phyloP scores from a whole-genome alignment of 2,797 vertebrate genomes.

The Tapirus indicus region DNA sequence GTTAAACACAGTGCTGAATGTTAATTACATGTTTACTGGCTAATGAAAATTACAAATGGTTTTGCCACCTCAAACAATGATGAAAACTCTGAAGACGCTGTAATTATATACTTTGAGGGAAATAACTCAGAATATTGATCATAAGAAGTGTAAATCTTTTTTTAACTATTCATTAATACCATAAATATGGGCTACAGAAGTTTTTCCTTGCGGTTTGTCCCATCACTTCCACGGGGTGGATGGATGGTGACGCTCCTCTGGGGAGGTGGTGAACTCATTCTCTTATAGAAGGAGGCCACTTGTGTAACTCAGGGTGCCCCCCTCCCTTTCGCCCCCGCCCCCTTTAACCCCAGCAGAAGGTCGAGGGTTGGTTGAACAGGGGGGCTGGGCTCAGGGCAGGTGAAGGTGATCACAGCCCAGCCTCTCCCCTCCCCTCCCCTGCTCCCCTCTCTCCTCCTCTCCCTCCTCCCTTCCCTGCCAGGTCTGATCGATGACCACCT shows the following conservation, averaged over 20 bases:
- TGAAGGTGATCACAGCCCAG: slow-evolving; percentile 66
- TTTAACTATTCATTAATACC: slow-evolving; percentile 89
- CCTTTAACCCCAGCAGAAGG: slow-evolving; percentile 69
- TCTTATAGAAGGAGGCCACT: slow-evolving; percentile 80
- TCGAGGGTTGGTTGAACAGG: slow-evolving; percentile 68
- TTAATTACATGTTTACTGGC: slow-evolving; percentile 91
- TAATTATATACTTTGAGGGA: slow-evolving; percentile 88
- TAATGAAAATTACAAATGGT: slow-evolving; percentile 92
- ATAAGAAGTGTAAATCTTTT: slow-evolving; percentile 89
- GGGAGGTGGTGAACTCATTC: slow-evolving; percentile 83
- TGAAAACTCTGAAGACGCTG: slow-evolving; percentile 88
- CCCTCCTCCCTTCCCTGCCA: slow-evolving; percentile 22
- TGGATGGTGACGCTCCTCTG: slow-evolving; percentile 77
- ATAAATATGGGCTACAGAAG: slow-evolving; percentile 87
- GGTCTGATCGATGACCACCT: slow-evolving; percentile 65
- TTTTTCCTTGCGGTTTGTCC: slow-evolving; percentile 86
- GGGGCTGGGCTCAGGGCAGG: slow-evolving; percentile 60
- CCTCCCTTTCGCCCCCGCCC: slow-evolving; percentile 47
- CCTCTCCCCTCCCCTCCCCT: not conserved
- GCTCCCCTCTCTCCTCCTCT: not conserved
- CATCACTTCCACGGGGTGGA: slow-evolving; percentile 80
- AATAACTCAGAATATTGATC: slow-evolving; percentile 87
- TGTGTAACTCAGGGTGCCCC: slow-evolving; percentile 74
- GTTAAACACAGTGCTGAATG: slow-evolving; percentile 89
- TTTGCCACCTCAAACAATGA: slow-evolving; percentile 90